phyloP scores from a whole-genome alignment of 2,797 vertebrate species.

The Eulemur albifrons region DNA sequence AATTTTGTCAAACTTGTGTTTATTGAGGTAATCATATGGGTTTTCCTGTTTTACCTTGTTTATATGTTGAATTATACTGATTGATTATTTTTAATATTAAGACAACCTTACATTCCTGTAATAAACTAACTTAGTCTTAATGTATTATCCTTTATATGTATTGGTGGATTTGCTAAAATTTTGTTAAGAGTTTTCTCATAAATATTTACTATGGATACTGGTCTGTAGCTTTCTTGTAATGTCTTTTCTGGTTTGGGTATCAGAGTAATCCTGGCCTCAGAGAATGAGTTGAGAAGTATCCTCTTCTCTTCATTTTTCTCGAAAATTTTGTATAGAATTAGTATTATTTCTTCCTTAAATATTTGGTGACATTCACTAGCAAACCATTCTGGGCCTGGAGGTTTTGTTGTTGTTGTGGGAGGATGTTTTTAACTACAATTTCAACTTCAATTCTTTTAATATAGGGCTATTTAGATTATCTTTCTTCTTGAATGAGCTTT shows the following conservation, averaged over 20 bases:
- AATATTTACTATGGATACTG: background rate
- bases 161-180: background rate
- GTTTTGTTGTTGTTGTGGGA: background rate
- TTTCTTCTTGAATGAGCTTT: background rate
- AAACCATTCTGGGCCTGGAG: background rate
- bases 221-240: background rate
- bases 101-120: background rate
- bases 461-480: background rate
- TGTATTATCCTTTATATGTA: background rate
- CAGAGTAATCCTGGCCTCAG: background rate
- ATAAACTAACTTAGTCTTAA: background rate
- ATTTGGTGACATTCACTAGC: background rate
- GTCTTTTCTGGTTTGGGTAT: background rate
- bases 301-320: background rate
- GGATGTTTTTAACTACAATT: background rate
- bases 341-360: background rate
- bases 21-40: background rate
- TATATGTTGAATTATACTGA: background rate
- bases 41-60: background rate
- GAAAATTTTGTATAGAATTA: background rate
- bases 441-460: background rate
- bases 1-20: background rate
- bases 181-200: background rate
- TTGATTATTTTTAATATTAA: background rate
- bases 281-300: background rate